Percentiles rank a stretch among this genome's conserved stretches.
These are phyloP conservation scores for Epinotia bilunana DNA, from an alignment of 2,888 invertebrate genomes.

Conservation along the genomic window DNA sequence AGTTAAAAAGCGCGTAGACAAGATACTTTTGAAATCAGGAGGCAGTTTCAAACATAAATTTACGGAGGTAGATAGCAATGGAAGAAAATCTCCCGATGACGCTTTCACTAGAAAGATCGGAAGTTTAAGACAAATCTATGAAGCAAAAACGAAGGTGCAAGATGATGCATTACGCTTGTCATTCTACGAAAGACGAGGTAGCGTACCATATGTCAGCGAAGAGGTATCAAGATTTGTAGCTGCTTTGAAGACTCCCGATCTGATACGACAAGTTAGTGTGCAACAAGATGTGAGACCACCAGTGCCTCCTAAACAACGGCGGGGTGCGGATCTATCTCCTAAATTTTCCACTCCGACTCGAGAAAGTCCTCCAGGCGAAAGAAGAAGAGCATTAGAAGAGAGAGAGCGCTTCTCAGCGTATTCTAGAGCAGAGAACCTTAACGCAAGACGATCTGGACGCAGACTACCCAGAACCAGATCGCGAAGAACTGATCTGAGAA, in stretches of 20 bases:
- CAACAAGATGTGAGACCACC: slow-evolving; percentile 74
- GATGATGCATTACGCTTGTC: slow-evolving; percentile 59
- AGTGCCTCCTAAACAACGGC: slow-evolving; percentile 72
- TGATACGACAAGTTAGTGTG: slow-evolving; percentile 65
- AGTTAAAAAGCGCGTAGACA: slow-evolving; percentile 74
- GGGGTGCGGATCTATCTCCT: slow-evolving; percentile 61
- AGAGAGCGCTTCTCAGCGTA: slow-evolving; percentile 70
- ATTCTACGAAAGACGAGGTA: slow-evolving; percentile 71
- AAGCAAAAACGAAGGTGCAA: slow-evolving; percentile 85
- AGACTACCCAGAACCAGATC: slow-evolving; percentile 74
- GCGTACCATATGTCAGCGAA: slow-evolving; percentile 67
- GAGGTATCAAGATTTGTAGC: slow-evolving; percentile 67
- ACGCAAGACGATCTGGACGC: slow-evolving; percentile 72
- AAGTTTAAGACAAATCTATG: slow-evolving; percentile 91
- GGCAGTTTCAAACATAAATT: slow-evolving; percentile 88
- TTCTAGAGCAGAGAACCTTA: slow-evolving; percentile 67
- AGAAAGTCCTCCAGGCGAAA: slow-evolving; percentile 69
- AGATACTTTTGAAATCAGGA: slow-evolving; percentile 86
- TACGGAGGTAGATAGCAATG: slow-evolving; percentile 61
- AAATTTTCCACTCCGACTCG: slow-evolving; percentile 62
- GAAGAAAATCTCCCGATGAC: slow-evolving; percentile 64
- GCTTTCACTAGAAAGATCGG: slow-evolving; percentile 86
- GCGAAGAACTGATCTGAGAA: slow-evolving; percentile 72
- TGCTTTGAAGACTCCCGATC: slow-evolving; percentile 67
- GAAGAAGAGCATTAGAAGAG: slow-evolving; percentile 69